Base-by-base conservation (phyloP, 2,888 invertebrate species). In the Cyaniris semiargus region DNA sequence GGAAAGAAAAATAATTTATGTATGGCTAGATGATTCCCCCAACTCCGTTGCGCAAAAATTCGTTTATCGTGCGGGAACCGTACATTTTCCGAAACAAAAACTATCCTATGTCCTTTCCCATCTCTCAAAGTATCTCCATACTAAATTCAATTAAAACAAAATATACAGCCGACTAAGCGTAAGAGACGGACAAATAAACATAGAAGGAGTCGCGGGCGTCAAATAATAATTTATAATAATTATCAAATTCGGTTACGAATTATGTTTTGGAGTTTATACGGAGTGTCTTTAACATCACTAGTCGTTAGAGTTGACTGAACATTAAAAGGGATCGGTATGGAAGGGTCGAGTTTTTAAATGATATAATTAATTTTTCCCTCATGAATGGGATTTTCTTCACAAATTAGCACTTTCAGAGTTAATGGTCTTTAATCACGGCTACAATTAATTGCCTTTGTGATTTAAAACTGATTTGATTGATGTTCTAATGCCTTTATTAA, bases 341-440 rank as follows among this genome's bases (percentile, higher is more conserved):
- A 66, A 66, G 27, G 66, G 66, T 66, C 27, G 27, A 66, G 31
- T 66, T 66, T 66, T 66, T 31, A 66, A 66, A 66, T 66, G 66
- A 66, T 27, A 31, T 66, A 38, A 71, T 38, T 71, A 71, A n/a
- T 71, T 71, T 71, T 71, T 70, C 34, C 34, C 31, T 21, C 71
- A 71, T 23, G 38, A 38, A 71, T 71, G 38, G 38, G 71, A n/a
- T 38, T 38, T 34, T 70, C 34, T 70, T 71, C 38, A 34, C 71
- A 71, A 71, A 71, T 71, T 71, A 71, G 15, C 66, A 66, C 66
- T 66, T 31, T 66, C 66, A 27, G 66, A 27, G 66, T 13, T 66
- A 31, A 66, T 66, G 66, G 27, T 31, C 15, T 66, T 15, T 27
- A 66, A 66, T 27, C 66, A 66, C 27, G 27, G 66, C 27, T 66